Base-by-base conservation (phyloP, 2,888 invertebrate genomes). In the Thelaira solivaga region DNA sequence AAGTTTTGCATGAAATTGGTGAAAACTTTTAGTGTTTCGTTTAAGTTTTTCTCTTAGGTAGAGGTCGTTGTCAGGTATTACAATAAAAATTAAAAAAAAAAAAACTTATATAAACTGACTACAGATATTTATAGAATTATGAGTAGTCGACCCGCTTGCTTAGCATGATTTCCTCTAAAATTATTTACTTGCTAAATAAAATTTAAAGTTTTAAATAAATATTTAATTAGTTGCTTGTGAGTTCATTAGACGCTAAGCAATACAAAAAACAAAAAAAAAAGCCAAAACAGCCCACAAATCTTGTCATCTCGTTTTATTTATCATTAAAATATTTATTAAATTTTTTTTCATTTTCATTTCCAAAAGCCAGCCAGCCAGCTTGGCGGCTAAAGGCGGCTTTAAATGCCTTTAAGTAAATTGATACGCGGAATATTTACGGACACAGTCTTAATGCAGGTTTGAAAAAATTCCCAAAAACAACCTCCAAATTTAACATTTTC, bases 341-440 rank as follows among this genome's bases (percentile, higher is more conserved):
- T 43, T 11, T 53, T 24, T 43, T 69, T 43, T 57, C 55, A n/a
- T 34, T 41, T 57, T 61, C 10, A 41, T n/a, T n/a, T n/a, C n/a
- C n/a, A n/a, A n/a, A n/a, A n/a, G n/a, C 24, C 22, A 31, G 51
- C 71, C 79, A 80, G 80, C 81, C 81, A 81, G 80, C 75, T 73
- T 81, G 81, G 81, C 81, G 81, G 75, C 81, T 77, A 26, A 53
- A 31, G 47, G 49, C 45, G 72, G 57, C 41, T 57, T 34, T 26
- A 74, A 59, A 26, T 55, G 31, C 41, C 74, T 74, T 78, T 74
- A 3, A 74, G 78, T 78, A 78, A 74, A 61, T n/a, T 74, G 65
- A 74, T 78, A 78, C 65, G 69, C 74, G 36, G 10, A 51, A 53
- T 49, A 29, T 7, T 5, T 20, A n/a, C 18, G 16, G 6, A 47